Conservation (phyloP, 2,797 vertebrate species). For the Acrossocheilus fasciatus region DNA sequence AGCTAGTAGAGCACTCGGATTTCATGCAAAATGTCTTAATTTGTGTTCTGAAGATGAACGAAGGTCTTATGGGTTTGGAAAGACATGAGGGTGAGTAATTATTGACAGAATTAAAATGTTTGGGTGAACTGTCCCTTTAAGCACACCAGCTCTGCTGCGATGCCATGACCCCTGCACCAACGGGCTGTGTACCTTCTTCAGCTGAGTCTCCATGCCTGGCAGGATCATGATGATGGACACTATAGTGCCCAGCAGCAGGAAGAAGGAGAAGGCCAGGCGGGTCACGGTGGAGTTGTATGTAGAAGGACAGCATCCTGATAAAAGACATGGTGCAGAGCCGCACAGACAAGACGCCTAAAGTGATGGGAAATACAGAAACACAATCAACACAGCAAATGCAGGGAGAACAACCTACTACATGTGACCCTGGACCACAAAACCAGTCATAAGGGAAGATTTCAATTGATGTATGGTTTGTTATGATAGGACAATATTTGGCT, state of each 20-base stretch:
- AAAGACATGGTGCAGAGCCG: constrained; percentile 89
- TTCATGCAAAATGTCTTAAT: too few relatives aligned
- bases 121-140: not conserved
- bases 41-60: too few relatives aligned
- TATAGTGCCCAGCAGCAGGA: constrained; percentile 89
- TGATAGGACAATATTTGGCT: not conserved
- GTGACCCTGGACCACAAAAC: not conserved
- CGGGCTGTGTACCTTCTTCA: constrained; percentile 82
- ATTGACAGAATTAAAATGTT: too few relatives aligned
- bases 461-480: not conserved
- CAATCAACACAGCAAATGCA: not conserved
- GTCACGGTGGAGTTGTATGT: constrained; percentile 89
- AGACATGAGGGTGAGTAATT: too few relatives aligned
- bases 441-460: not conserved
- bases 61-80: too few relatives aligned
- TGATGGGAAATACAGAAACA: not conserved
- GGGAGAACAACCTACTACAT: not conserved
- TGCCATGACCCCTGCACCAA: not conserved
- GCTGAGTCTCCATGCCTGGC: constrained; percentile 88
- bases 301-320: constrained; percentile 91
- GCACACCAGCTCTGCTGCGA: too few relatives aligned
- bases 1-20: too few relatives aligned
- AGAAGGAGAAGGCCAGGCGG: constrained; percentile 88
- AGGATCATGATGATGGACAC: constrained; percentile 92
- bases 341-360: constrained; percentile 92